A percentile compares a stretch with the other conserved stretches of the same genome.
Evolutionary conservation across 2,113 vertebrate species (phyloP).

Genomic region (Syngnathus scovelli): DNA sequence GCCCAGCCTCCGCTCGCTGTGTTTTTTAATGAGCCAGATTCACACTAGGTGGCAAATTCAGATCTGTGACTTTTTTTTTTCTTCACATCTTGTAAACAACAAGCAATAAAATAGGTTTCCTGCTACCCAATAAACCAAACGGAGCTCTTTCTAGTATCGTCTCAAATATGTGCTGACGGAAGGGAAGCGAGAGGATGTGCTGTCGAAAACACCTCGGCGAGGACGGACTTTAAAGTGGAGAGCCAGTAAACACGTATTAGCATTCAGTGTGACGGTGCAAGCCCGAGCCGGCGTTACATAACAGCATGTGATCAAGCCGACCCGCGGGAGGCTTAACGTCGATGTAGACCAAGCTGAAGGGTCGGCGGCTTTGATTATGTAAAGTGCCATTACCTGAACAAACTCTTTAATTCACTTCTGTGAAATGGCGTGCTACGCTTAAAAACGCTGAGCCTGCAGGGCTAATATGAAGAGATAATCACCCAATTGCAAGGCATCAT

Average conservation of each 20-base stretch:
- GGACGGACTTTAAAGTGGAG: conserved; percentile 42
- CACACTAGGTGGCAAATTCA: conserved; percentile 59
- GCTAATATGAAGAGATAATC: not conserved
- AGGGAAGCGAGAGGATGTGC: not conserved
- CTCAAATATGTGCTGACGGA: conserved; percentile 14
- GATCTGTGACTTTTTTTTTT: conserved; percentile 23
- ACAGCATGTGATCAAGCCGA: conserved; percentile 39
- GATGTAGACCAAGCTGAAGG: conserved; percentile 21
- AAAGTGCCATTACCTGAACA: conserved; percentile 17
- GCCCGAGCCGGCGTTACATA: conserved; percentile 39
- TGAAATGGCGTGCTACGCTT: not conserved
- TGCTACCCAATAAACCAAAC: conserved; percentile 65
- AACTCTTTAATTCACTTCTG: conserved; percentile 4
- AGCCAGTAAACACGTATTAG: conserved; percentile 37
- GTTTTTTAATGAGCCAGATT: conserved; percentile 52
- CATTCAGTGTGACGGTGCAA: conserved; percentile 36
- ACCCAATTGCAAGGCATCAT: not conserved
- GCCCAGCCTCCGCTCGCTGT: conserved; percentile 21
- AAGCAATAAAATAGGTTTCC: conserved; percentile 69
- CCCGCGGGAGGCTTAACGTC: conserved; percentile 27
- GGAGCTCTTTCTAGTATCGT: conserved; percentile 29
- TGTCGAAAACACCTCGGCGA: conserved; percentile 4
- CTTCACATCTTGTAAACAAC: conserved; percentile 64
- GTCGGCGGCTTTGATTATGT: conserved; percentile 29
- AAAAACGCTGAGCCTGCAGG: not conserved